Evolutionary conservation across 2,113 vertebrate genomes (phyloP).

Genomic region (human): DNA sequence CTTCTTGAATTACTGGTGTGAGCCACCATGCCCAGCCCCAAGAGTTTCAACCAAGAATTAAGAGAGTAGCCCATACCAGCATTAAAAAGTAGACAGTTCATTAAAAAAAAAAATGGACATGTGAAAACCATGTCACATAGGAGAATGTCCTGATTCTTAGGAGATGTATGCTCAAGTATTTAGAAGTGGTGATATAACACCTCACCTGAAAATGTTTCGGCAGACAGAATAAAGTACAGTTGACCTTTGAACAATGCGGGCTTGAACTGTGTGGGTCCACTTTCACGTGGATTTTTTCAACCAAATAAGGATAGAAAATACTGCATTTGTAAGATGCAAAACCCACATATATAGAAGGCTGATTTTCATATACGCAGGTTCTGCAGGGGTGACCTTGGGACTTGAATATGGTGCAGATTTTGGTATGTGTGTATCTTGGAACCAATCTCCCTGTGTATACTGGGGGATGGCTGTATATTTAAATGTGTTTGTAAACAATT

Average conservation of each 20-base stretch:
- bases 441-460: not conserved
- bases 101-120: not conserved
- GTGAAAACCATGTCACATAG: not conserved
- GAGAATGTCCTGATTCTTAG: not conserved
- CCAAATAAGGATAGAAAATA: not conserved
- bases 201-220: not conserved
- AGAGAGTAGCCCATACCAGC: no score
- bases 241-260: not conserved
- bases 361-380: not conserved
- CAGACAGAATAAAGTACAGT: not conserved
- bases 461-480: not conserved
- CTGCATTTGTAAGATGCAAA: not conserved
- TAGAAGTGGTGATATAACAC: not conserved
- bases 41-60: not conserved
- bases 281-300: not conserved
- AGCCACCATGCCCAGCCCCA: no score
- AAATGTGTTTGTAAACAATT: not conserved
- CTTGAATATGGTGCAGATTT: not conserved
- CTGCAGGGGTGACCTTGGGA: no score
- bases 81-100: not conserved
- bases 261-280: not conserved
- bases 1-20: no score
- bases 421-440: not conserved
- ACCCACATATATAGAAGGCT: not conserved
- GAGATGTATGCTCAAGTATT: not conserved